phyloP scores from a whole-genome alignment of 64 coral and sea anemone genomes.

The Pocillopora verrucosa region DNA sequence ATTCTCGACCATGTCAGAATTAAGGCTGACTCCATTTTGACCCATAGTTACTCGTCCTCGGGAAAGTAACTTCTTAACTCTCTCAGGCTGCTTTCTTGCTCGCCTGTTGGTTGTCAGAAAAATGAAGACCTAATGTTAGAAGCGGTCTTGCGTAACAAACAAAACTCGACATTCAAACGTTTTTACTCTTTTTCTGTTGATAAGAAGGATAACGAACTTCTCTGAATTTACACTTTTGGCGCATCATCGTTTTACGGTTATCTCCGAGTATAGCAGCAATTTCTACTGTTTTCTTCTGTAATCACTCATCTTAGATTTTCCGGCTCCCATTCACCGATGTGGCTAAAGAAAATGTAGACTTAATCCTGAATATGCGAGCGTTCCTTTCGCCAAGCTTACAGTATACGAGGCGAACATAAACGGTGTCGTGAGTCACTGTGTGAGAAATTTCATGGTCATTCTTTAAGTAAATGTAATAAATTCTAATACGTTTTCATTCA shows the following conservation, averaged over 20 bases:
- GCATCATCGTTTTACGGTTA: background rate
- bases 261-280: background rate
- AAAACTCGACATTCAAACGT: background rate
- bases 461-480: background rate
- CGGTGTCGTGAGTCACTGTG: slow-evolving; percentile 16
- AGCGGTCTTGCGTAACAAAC: background rate
- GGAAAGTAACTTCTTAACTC: slow-evolving; percentile 83
- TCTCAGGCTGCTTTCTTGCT: slow-evolving; percentile 50
- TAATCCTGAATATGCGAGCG: slow-evolving; percentile 14
- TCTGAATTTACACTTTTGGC: slow-evolving; percentile 7
- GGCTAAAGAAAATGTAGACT: background rate
- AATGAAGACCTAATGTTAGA: slow-evolving; percentile 45
- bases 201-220: slow-evolving; percentile 70
- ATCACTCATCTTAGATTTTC: background rate
- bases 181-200: slow-evolving; percentile 44
- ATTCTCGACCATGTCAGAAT: background rate
- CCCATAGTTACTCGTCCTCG: slow-evolving; percentile 41
- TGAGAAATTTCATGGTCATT: slow-evolving; percentile 7
- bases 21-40: slow-evolving; percentile 27
- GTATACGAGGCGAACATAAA: slow-evolving; percentile 44
- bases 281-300: background rate
- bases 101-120: slow-evolving; percentile 75
- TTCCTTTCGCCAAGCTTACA: slow-evolving; percentile 47
- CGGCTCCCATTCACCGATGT: background rate
- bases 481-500: background rate